Percentiles rank a stretch among this genome's conserved stretches.
Evolutionary conservation across 53 echinoderm and acorn worm species (phyloP).

Genomic region (Apostichopus leukothele): DNA sequence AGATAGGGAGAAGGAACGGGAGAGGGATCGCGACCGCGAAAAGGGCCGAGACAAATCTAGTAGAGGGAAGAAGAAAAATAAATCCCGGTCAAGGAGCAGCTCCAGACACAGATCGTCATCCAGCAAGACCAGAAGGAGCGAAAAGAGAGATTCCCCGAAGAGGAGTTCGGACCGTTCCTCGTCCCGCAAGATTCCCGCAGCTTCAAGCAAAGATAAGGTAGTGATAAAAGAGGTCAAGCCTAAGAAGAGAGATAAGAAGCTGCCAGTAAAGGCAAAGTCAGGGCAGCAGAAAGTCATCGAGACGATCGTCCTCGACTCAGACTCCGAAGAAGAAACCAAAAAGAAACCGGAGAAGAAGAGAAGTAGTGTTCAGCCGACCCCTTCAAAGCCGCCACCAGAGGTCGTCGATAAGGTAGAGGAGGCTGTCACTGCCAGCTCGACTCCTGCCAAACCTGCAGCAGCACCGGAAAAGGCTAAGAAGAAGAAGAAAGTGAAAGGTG

Average conservation of each 20-base stretch:
- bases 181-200: conserved; percentile 29
- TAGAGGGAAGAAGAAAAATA: conserved; percentile 32
- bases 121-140: neutral
- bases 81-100: conserved; percentile 34
- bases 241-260: conserved; percentile 59
- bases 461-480: conserved; percentile 52
- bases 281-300: conserved; percentile 27
- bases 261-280: neutral
- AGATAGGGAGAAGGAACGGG: conserved; percentile 24
- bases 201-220: conserved; percentile 46
- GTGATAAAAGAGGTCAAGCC: conserved; percentile 52
- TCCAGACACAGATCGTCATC: conserved; percentile 10
- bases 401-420: conserved; percentile 2
- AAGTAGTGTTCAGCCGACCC: neutral
- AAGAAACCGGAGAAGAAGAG: conserved; percentile 39
- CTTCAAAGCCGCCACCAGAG: neutral
- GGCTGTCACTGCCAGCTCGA: neutral
- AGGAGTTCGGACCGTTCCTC: neutral
- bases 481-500: conserved; percentile 53
- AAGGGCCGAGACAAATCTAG: conserved; percentile 10
- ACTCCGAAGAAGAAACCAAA: conserved; percentile 20
- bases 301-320: conserved; percentile 29
- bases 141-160: neutral
- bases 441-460: conserved; percentile 39
- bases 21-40: neutral